A percentile compares a stretch with the other conserved stretches of the same genome.
These are phyloP conservation scores for Danionella cerebrum DNA, from an alignment of 2,113 vertebrate species.

Conservation along the genomic window DNA sequence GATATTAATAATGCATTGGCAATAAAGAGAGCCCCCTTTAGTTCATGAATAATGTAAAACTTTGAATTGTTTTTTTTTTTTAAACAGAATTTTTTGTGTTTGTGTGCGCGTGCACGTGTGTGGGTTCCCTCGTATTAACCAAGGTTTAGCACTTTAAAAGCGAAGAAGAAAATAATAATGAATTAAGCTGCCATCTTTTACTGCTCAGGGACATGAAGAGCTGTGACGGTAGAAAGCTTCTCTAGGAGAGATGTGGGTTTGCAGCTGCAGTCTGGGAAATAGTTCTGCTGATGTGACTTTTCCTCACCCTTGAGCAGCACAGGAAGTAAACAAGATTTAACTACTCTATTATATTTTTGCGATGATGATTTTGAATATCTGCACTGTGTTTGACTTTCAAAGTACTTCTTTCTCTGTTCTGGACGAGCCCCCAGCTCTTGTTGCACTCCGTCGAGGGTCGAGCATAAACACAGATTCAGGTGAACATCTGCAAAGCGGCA, in stretches of 20 bases:
- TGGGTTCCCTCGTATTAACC: constrained; percentile 20
- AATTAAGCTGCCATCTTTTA: neutral
- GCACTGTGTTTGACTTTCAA: too few relatives aligned
- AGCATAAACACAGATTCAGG: too few relatives aligned
- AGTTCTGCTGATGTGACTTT: constrained; percentile 1
- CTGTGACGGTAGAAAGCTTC: constrained; percentile 1
- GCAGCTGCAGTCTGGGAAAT: constrained; percentile 10
- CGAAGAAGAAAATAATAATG: neutral
- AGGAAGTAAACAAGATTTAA: neutral
- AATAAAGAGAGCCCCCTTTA: constrained; percentile 23
- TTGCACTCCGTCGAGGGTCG: too few relatives aligned
- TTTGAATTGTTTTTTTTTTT: constrained; percentile 40
- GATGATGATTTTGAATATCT: neutral
- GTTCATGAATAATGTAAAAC: constrained; percentile 45
- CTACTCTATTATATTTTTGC: neutral
- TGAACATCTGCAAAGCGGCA: too few relatives aligned
- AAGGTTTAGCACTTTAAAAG: neutral
- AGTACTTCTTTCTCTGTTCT: too few relatives aligned
- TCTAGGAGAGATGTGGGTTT: constrained; percentile 22
- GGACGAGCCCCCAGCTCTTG: too few relatives aligned
- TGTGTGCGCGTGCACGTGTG: too few relatives aligned
- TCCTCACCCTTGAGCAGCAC: neutral
- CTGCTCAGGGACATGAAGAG: neutral
- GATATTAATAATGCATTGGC: constrained; percentile 45
- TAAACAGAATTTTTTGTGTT: constrained; percentile 45